Base-by-base conservation (phyloP, 2,888 invertebrate genomes). In the Rhyacophila evoluta region DNA sequence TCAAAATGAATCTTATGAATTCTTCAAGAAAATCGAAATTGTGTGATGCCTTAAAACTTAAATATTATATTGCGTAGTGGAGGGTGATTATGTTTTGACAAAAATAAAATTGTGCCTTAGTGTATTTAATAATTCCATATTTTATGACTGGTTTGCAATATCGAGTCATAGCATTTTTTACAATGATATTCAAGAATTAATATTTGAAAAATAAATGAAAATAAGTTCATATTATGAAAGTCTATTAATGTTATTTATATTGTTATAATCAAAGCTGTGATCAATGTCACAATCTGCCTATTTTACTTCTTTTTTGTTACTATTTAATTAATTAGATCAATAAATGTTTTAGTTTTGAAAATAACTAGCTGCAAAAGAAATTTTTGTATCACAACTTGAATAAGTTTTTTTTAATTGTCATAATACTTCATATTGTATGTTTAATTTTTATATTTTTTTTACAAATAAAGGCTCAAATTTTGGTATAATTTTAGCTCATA, bases 1-100 rank as follows among this genome's bases (percentile, higher is more conserved):
- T 82, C 82, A 82, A 79, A 55, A 72, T 80, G 70, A 82, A 79
- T 82, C 82, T 82, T 80, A 81, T 82, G 78, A 81, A 76, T 73
- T 72, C 67, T 74, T 81, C 79, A 79, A 74, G 71, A 75, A 72
- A 78, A 79, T 81, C 79, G 12, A 81, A 81, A 79, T 81, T 81
- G 74, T 81, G 81, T 81, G 77, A 81, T 80, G 78, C 78, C 78
- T 78, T 78, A 74, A 29, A 70, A 74, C 25, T 41, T 76, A 38
- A 55, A 73, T 55, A 71, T 29, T n/a, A 33, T 36, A 33, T 55
- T 55, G 29, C 19, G 39, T 70, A 76, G 29, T 71, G 27, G 29
- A 71, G 69, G 36, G 74, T 12, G 36, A 69, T 27, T 76, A 15
- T 71, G 71, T 41, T 76, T 72, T 37, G 55, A 55, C 38, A 36